Evolutionary conservation across 2,797 vertebrate genomes (phyloP).

Genomic region (Neosalanx taihuensis): DNA sequence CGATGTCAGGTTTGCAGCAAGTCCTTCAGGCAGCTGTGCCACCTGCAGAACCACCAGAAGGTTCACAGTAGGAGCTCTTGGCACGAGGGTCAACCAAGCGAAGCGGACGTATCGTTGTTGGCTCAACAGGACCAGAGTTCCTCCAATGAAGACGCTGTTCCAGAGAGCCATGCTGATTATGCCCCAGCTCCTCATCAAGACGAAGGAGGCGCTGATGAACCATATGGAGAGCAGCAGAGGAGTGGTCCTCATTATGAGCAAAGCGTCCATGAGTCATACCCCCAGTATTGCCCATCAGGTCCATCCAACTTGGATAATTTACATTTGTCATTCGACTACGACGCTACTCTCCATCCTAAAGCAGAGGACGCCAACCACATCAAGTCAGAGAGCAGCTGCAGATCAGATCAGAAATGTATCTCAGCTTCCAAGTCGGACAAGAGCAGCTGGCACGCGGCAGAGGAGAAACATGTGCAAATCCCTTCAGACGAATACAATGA

Average conservation of each 20-base stretch:
- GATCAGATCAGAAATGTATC: neutral
- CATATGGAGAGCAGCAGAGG: neutral
- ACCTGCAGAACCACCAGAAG: conserved; percentile 73
- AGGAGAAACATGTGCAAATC: neutral
- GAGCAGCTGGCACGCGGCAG: neutral
- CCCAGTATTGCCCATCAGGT: neutral
- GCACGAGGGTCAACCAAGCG: neutral
- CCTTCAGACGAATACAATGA: neutral
- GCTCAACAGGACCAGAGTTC: neutral
- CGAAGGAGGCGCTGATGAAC: neutral
- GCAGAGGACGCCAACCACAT: neutral
- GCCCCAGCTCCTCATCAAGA: neutral
- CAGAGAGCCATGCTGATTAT: neutral
- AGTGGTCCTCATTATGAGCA: neutral
- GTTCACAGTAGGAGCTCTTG: conserved; percentile 56
- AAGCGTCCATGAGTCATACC: neutral
- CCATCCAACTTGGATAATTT: neutral
- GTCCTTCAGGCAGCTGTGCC: conserved; percentile 73
- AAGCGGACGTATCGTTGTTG: neutral
- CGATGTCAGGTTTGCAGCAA: conserved; percentile 73
- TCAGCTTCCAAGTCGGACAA: neutral
- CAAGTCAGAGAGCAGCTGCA: neutral
- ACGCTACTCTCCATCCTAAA: neutral
- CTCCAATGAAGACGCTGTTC: conserved; percentile 4
- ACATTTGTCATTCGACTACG: neutral